phyloP scores from a whole-genome alignment of 2,113 vertebrate species.

The Xenopus laevis region DNA sequence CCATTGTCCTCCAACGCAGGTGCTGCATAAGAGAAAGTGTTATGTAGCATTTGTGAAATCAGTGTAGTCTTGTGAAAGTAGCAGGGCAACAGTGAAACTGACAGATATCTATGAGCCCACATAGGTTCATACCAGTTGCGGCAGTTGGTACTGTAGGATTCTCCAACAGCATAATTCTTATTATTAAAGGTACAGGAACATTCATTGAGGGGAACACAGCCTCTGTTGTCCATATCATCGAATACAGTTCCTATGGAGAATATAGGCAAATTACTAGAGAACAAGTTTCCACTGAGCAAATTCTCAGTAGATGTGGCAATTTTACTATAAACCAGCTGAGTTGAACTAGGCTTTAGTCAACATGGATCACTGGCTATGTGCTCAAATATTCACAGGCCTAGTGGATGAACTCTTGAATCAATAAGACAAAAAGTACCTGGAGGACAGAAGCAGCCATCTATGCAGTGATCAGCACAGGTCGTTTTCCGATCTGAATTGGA shows the following conservation, averaged over 20 bases:
- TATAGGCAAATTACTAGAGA: neutral
- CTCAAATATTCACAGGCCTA: too few species aligned
- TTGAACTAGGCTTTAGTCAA: too few species aligned
- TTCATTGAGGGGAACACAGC: conserved; percentile 59
- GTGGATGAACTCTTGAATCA: too few species aligned
- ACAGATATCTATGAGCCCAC: too few species aligned
- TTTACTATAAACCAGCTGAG: too few species aligned
- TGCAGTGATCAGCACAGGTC: conserved; percentile 59
- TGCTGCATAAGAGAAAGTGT: conserved; percentile 52
- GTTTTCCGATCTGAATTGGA: conserved; percentile 68
- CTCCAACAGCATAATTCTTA: conserved; percentile 57
- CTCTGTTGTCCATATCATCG: conserved; percentile 63
- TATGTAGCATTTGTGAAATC: neutral
- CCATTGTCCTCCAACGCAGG: conserved; percentile 73
- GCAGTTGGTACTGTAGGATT: conserved; percentile 59
- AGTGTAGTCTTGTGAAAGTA: neutral
- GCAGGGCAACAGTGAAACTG: neutral
- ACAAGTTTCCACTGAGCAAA: too few species aligned
- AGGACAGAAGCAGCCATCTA: conserved; percentile 23
- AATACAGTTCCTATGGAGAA: conserved; percentile 62
- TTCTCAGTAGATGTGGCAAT: too few species aligned
- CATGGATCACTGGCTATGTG: neutral
- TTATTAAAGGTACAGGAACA: conserved; percentile 66
- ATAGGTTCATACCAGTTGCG: conserved; percentile 58
- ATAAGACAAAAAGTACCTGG: conserved; percentile 57